These are phyloP conservation scores for Brachyrhaphis roseni DNA, from an alignment of 2,797 vertebrate species.

Conservation along the genomic window DNA sequence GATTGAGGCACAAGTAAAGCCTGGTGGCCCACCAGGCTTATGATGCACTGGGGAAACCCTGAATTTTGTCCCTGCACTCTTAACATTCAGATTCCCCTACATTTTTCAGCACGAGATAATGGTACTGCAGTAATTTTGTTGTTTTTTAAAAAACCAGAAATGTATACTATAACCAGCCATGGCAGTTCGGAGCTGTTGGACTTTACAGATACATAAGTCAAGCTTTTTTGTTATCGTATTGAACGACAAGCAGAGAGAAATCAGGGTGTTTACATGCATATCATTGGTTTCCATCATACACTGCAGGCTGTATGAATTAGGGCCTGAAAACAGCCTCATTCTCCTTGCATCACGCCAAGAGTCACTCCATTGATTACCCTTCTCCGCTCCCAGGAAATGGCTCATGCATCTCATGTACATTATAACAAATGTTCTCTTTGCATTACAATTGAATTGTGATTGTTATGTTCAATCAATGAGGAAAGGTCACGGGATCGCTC, in stretches of 20 bases:
- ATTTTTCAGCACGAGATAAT: neutral
- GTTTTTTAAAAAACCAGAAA: neutral
- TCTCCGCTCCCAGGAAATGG: constrained; percentile 93
- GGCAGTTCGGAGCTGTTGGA: constrained; percentile 30
- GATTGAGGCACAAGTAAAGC: too few relatives aligned
- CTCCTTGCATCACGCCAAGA: constrained; percentile 80
- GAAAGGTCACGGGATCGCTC: constrained; percentile 99
- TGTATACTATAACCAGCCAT: constrained; percentile 23
- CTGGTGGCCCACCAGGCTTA: too few relatives aligned
- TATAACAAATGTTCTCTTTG: constrained; percentile 99
- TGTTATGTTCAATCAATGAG: constrained; percentile 99
- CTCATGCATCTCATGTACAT: constrained; percentile 98
- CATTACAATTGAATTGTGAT: constrained; percentile 99
- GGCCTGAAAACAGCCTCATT: constrained; percentile 73
- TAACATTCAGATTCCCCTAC: neutral
- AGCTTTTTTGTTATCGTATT: constrained; percentile 64
- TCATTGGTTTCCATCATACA: constrained; percentile 82
- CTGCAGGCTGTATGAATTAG: constrained; percentile 80
- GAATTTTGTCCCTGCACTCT: neutral
- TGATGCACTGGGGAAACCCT: too few relatives aligned
- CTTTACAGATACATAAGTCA: constrained; percentile 57
- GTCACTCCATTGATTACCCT: constrained; percentile 95
- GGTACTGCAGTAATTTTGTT: neutral
- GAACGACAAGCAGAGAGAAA: constrained; percentile 67
- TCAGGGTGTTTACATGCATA: constrained; percentile 78